phyloP scores from a whole-genome alignment of 2,113 vertebrate species.

The Trichomycterus rosablanca region DNA sequence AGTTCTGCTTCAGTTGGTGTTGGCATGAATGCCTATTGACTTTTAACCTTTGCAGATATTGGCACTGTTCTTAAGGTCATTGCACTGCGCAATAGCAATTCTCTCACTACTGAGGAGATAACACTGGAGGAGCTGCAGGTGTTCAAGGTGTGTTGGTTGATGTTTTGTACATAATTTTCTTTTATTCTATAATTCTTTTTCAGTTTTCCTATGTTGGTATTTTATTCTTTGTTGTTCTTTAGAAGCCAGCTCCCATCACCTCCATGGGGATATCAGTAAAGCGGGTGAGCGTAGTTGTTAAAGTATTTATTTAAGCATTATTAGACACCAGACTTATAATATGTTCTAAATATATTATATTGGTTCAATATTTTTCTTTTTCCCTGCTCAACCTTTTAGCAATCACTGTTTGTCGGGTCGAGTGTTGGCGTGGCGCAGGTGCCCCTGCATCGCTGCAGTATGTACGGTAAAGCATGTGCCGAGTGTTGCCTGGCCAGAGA shows the following conservation, averaged over 20 bases:
- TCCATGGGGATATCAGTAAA: slow-evolving; percentile 93
- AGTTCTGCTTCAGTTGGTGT: not conserved
- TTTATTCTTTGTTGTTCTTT: slow-evolving; percentile 22
- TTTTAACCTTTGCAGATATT: slow-evolving; percentile 63
- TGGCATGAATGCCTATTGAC: slow-evolving; percentile 4
- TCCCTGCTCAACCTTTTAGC: slow-evolving; percentile 61
- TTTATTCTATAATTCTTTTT: not conserved
- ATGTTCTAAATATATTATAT: too few species aligned
- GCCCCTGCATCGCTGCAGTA: slow-evolving; percentile 81
- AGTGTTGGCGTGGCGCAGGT: slow-evolving; percentile 76
- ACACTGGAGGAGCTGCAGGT: slow-evolving; percentile 90
- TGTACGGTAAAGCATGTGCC: slow-evolving; percentile 83
- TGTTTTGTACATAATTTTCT: not conserved
- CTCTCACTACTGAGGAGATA: slow-evolving; percentile 71
- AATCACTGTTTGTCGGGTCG: slow-evolving; percentile 83
- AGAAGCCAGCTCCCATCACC: slow-evolving; percentile 81
- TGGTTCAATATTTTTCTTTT: not conserved
- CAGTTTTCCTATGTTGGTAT: not conserved
- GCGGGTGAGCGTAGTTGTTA: slow-evolving; percentile 83
- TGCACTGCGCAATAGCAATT: slow-evolving; percentile 66
- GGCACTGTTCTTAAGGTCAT: slow-evolving; percentile 86
- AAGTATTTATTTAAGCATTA: too few species aligned
- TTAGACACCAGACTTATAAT: too few species aligned
- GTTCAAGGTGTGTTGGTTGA: slow-evolving; percentile 72
- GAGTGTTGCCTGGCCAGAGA: slow-evolving; percentile 94